These are phyloP conservation scores for Pogonomyrmex barbatus DNA, from an alignment of 1,140 invertebrate genomes.

Conservation along the genomic window DNA sequence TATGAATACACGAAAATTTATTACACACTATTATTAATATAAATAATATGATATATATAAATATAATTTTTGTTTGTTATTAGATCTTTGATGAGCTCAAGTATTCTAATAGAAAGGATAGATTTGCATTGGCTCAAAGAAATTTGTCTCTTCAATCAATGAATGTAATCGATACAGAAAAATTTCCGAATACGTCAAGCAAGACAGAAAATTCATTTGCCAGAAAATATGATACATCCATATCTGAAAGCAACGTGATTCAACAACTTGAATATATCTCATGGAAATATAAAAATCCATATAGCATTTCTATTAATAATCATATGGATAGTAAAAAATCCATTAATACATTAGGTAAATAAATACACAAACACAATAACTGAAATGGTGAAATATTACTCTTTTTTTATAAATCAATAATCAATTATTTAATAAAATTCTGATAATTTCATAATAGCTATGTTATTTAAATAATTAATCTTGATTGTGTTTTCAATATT, in stretches of 20 bases:
- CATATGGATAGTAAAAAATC: not conserved
- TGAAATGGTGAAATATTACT: not conserved
- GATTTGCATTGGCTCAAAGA: not conserved
- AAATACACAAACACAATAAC: not conserved
- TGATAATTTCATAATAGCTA: not conserved
- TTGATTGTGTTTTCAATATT: too few relatives aligned
- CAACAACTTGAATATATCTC: slow-evolving; percentile 1
- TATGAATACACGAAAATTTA: not conserved
- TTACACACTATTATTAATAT: slow-evolving; percentile 5
- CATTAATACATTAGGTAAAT: not conserved
- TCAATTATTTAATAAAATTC: not conserved
- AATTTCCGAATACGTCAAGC: not conserved
- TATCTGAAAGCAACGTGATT: not conserved
- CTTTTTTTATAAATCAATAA: not conserved
- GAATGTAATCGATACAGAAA: not conserved
- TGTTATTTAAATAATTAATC: not conserved
- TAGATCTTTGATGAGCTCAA: not conserved
- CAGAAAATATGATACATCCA: not conserved
- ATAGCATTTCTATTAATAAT: slow-evolving; percentile 15
- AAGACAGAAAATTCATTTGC: not conserved
- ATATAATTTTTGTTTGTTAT: not conserved
- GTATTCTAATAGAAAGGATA: not conserved
- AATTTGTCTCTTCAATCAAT: slow-evolving; percentile 10
- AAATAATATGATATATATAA: not conserved
- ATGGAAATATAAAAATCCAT: slow-evolving; percentile 34